Base-by-base conservation (phyloP, 1,140 invertebrate genomes). In the Augochlora pura region DNA sequence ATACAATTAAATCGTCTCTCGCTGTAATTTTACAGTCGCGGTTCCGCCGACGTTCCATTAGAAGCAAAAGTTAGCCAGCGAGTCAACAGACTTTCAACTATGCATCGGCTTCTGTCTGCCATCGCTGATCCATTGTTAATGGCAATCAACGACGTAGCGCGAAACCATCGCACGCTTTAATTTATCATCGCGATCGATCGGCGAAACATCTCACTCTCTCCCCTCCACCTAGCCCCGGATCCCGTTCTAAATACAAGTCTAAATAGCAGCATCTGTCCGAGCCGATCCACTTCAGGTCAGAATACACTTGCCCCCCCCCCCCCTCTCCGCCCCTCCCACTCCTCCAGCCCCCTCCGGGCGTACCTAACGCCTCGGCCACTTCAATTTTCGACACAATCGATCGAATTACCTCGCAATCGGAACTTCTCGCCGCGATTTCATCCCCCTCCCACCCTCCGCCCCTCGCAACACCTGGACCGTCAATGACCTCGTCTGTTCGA, bases 401-500 rank as follows among this genome's bases (percentile, higher is more conserved):
- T 57, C 54, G 54, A 57, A n/a, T 21, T 57, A 9, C 54, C 21
- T n/a, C 8, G 8, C 54, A 57, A 57, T 57, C 21, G 54, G 18
- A 57, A 9, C 5, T 57, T 57, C 54, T n/a, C 21, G 21, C 54
- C 54, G 21, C 49, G n/a, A 57, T 57, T n/a, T n/a, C 54, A 21
- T 8, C n/a, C n/a, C n/a, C n/a, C n/a, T n/a, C n/a, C n/a, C n/a
- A n/a, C n/a, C n/a, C n/a, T n/a, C n/a, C n/a, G n/a, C n/a, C 54
- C 25, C 59, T 62, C 16, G 59, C 32, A 32, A 73, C 63, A 73
- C 59, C 59, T 63, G 25, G 42, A 16, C 59, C 25, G n/a, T 57
- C 54, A 21, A n/a, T 7, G 10, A 57, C 23, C 12, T 1, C 25
- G 59, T 25, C 12, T 32, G 59, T 7, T 8, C 60, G 21, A 9